A percentile compares a stretch with the other conserved stretches of the same genome.
These are phyloP conservation scores for Spisula solida DNA, from an alignment of 2,888 invertebrate genomes.

Conservation along the genomic window DNA sequence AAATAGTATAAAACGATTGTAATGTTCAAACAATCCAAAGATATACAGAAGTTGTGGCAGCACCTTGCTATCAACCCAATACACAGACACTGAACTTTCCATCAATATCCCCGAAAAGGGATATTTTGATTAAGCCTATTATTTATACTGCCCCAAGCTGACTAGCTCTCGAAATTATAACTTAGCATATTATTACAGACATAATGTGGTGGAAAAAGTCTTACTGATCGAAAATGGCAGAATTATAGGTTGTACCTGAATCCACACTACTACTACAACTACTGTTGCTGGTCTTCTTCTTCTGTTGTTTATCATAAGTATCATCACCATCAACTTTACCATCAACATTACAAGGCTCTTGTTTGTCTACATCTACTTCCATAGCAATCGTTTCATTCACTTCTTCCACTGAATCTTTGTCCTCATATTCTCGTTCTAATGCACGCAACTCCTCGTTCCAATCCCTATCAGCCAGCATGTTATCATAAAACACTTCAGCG, in stretches of 20 bases:
- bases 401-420: conserved; percentile 5
- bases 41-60: too few relatives aligned
- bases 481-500: conserved; percentile 64
- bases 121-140: too few relatives aligned
- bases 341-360: background rate
- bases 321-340: background rate
- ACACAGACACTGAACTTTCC: too few relatives aligned
- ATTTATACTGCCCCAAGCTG: too few relatives aligned
- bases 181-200: too few relatives aligned
- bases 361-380: background rate
- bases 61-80: too few relatives aligned
- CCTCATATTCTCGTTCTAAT: conserved; percentile 5
- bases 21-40: too few relatives aligned
- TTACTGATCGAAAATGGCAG: too few relatives aligned
- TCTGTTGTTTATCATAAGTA: conserved; percentile 28
- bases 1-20: too few relatives aligned
- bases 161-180: too few relatives aligned
- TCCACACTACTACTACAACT: conserved; percentile 49
- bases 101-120: too few relatives aligned
- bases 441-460: conserved; percentile 39
- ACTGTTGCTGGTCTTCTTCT: conserved; percentile 57
- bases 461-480: conserved; percentile 50
- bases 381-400: background rate
- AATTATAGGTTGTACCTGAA: conserved; percentile 43
- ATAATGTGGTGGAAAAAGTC: too few relatives aligned